These are phyloP conservation scores for Balaeniceps rex DNA, from an alignment of 2,113 vertebrate genomes.

Conservation along the genomic window DNA sequence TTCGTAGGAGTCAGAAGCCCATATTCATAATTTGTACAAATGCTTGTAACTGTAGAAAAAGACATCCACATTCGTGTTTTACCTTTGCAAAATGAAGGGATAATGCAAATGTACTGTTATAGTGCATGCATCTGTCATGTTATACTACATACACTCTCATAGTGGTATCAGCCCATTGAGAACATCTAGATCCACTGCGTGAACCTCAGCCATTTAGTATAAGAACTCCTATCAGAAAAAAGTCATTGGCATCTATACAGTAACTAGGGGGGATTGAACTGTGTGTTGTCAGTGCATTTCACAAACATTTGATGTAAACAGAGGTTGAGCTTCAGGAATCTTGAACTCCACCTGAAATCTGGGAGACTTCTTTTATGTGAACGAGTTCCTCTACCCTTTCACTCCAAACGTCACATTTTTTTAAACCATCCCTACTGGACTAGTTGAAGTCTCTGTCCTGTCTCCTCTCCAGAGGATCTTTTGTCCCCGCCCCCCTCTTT, in stretches of 20 bases:
- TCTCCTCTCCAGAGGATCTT: background rate
- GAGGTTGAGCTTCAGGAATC: background rate
- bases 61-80: background rate
- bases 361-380: background rate
- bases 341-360: background rate
- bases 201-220: background rate
- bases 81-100: background rate
- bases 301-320: background rate
- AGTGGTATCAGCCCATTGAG: background rate
- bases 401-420: background rate
- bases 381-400: background rate
- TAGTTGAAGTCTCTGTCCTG: background rate
- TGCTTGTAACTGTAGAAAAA: background rate
- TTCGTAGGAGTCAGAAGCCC: background rate
- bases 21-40: background rate
- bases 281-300: background rate
- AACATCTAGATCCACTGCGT: background rate
- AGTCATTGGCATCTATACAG: background rate
- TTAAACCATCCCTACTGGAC: background rate
- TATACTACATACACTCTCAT: background rate
- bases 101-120: background rate
- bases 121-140: background rate
- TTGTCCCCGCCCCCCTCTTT: rapidly evolving
- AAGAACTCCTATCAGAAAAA: background rate
- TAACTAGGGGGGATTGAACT: background rate